These are phyloP conservation scores for Pionites leucogaster DNA, from an alignment of 2,113 vertebrate species.

Conservation along the genomic window DNA sequence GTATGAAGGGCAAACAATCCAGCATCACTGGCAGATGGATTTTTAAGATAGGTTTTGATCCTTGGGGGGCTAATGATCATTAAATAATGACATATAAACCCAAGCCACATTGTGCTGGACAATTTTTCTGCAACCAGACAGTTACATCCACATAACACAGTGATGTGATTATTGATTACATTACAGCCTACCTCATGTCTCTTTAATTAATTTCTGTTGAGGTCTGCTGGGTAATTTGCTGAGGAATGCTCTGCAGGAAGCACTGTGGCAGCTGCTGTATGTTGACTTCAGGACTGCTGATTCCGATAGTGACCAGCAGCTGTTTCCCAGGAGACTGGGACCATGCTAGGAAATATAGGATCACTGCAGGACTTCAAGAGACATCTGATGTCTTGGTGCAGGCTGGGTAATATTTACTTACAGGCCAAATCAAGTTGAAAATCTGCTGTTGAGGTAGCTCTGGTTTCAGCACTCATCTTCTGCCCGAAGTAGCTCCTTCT, in stretches of 20 bases:
- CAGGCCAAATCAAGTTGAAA: background rate
- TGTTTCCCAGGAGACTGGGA: background rate
- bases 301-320: background rate
- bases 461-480: background rate
- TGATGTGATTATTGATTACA: constrained; percentile 53
- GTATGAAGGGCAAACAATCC: background rate
- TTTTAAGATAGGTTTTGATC: constrained; percentile 16
- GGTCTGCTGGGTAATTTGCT: constrained; percentile 34
- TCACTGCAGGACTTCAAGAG: background rate
- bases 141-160: background rate
- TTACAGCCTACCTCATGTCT: background rate
- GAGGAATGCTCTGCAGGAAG: background rate
- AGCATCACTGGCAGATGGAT: background rate
- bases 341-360: background rate
- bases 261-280: background rate
- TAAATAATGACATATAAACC: constrained; percentile 19
- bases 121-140: constrained; percentile 8
- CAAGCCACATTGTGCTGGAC: constrained; percentile 10
- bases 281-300: background rate
- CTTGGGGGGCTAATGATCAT: background rate
- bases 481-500: background rate
- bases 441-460: background rate
- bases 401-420: background rate
- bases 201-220: constrained; percentile 54
- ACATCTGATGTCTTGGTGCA: background rate